Base-by-base conservation (phyloP, 1,140 invertebrate genomes). In the Branchinecta lynchi region DNA sequence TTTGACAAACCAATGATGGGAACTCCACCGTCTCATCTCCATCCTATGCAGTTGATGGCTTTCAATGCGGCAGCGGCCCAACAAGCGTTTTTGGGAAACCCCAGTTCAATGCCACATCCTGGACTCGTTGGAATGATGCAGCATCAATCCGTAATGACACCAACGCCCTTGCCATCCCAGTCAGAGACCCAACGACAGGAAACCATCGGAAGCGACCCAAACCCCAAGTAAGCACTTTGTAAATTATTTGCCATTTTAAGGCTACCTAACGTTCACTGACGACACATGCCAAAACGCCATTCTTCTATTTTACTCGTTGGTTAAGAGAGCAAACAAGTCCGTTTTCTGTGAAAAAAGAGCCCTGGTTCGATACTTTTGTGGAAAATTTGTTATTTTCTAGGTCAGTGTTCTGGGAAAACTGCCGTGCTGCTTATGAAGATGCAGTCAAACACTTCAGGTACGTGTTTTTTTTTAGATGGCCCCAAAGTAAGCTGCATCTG, bases 401-500 rank as follows among this genome's bases (percentile, higher is more conserved):
- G 80, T 90, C 89, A 77, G 89, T 89, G 75, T 89, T 92, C 78
- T 93, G 90, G 90, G 90, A 93, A 82, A 92, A 92, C 81, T 92
- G 90, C 82, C 85, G 90, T 79, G 89, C 89, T 73, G 89, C 89
- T 75, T 93, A 92, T 79, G 90, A 93, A 81, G 90, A 93, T 80
- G 91, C 92, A 78, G 89, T 92, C 68, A 93, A 92, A 83, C 90
- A 92, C 78, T 84, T 92, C 76, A 89, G 90, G 86, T 90, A 86
- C 82, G 86, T 77, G 32, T 32, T 32, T 32, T 32, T 5, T 32
- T 5, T 32, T 32, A 32, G 74, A 83, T 74, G 75, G 82, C 79
- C 73, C 85, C 78, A 76, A 84, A 79, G 43, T 80, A 80, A 71
- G 80, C 82, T 5, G 60, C 1, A 3, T 32, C 32, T 3, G 32